Evolutionary conservation across 1,140 invertebrate species (phyloP), one percentile per base, ranked within the genome.

Genomic region (Bicyclus anynana): DNA sequence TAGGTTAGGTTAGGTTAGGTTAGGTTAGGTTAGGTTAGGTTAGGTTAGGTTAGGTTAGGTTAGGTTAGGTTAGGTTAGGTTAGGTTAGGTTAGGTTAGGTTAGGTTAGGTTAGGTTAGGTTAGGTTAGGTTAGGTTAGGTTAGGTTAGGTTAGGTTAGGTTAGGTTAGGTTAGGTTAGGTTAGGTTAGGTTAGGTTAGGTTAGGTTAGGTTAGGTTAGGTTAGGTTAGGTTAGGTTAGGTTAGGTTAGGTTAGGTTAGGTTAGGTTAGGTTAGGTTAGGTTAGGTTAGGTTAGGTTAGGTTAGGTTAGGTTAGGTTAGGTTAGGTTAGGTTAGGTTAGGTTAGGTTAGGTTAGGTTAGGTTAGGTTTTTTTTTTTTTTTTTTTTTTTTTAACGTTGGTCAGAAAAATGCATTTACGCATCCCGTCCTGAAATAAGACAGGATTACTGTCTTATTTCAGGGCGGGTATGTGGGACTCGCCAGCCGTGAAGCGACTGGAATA

Each of bases 21-120:
- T 46, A 46, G 42, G 42, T 46, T 46, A 46, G 42, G 42, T 51
- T 51, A 51, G 49, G 49, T 51, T 51, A 51, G 49, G 49, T 51
- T 51, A 51, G 49, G 47, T 49, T 49, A 49, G 51, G 51, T 53
- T 53, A 53, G 51, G 51, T 53, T 53, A 53, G 51, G 51, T 53
- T 53, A 53, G 51, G 51, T 53, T 53, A 53, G 51, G 29, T 52
- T 52, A 38, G 29, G 29, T 52, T 52, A 38, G 35, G 35, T 52
- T 38, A 52, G 49, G 49, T 52, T 52, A 38, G 29, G 29, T 37
- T 37, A 38, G 29, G 29, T 38, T 52, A 52, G 29, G 44, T 52
- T 38, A 52, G 29, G 29, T 38, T 52, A 38, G 29, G 29, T 52
- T 52, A 52, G 29, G 49, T 52, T 52, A 38, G 29, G 35, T 52